Base-by-base conservation (phyloP, 2,888 invertebrate species). In the Agriopis leucophaearia region DNA sequence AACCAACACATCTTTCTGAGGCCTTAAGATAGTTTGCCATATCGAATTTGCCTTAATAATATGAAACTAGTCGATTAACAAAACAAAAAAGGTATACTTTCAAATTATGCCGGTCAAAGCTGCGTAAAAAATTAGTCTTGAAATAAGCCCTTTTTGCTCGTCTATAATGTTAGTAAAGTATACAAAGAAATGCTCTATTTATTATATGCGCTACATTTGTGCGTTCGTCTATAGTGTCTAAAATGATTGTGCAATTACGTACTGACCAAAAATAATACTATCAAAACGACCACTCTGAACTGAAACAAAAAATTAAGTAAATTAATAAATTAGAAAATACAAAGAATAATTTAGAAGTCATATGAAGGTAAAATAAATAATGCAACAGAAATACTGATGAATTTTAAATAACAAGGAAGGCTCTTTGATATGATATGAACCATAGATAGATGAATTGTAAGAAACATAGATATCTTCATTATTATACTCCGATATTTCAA, bases 231-330 rank as follows among this genome's bases (percentile, higher is more conserved):
- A 58, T 18, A 64, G 38, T 57, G 58, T n/a, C 27, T 40, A 59
- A 57, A 58, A 50, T 18, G 50, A 68, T 77, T 78, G 79, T 81
- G 78, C 77, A 69, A 72, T 70, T 70, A 3, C 57, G 67, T 72
- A 84, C 81, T 81, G 73, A 82, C 82, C 83, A 78, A 77, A 57
- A 66, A 79, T 57, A 63, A 72, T 66, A 76, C 59, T 74, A 8
- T 60, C 85, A 92, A 81, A 92, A 75, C 47, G 92, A 92, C 88
- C 89, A 90, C 66, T 90, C 82, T 72, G 86, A 92, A 89, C 92
- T 92, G 92, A 87, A 93, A 93, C 92, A 92, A 92, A 89, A 50
- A 81, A 80, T 69, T 74, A 81, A 76, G 74, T 66, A 74, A 78
- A 71, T 74, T 78, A 79, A 79, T 68, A 27, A 42, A 42, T 38